Evolutionary conservation across 2,797 vertebrate species (phyloP), one percentile per base, ranked within the genome.

Genomic region (Eleutherodactylus coqui): DNA sequence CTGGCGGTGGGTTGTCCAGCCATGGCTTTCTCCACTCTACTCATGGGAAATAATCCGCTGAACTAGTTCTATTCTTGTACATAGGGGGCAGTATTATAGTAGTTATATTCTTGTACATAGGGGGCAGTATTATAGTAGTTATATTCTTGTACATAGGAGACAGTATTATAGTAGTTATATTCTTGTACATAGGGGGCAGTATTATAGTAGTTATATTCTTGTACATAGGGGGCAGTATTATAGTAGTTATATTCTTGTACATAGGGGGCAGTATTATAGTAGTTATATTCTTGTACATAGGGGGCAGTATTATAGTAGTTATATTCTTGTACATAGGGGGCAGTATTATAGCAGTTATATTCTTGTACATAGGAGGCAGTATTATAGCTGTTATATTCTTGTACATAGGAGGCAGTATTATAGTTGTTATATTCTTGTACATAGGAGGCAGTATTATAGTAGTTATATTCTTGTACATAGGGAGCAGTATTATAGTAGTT

Each of bases 151-250:
- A 58, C 10, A 58, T 58, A 58, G 53, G 53, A 27, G 53, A 13
- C 53, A 58, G 53, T 58, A 58, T 58, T 58, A 58, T 58, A 58
- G 53, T 58, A 58, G 53, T 58, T 58, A 58, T 58, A 58, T n/a
- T 58, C 53, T 58, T 58, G 53, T 58, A 58, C 3, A 58, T 58
- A 58, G 53, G 53, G n/a, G 10, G 51, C 49, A 53, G 49, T 53
- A 53, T 53, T 53, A 53, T 53, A 53, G 49, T 53, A 53, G 49
- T 53, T 53, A 53, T 53, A 53, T 53, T 53, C 49, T 53, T 53
- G 49, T 53, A 53, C 7, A 53, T 53, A 53, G 49, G 49, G n/a
- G 19, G 49, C 49, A 53, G 49, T 53, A 53, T 53, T 53, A 53
- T 53, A 53, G 49, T 53, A 53, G 49, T 53, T 53, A 53, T 53